Conservation (phyloP, 2,113 vertebrate genomes). For the Hiodon alosoides region DNA sequence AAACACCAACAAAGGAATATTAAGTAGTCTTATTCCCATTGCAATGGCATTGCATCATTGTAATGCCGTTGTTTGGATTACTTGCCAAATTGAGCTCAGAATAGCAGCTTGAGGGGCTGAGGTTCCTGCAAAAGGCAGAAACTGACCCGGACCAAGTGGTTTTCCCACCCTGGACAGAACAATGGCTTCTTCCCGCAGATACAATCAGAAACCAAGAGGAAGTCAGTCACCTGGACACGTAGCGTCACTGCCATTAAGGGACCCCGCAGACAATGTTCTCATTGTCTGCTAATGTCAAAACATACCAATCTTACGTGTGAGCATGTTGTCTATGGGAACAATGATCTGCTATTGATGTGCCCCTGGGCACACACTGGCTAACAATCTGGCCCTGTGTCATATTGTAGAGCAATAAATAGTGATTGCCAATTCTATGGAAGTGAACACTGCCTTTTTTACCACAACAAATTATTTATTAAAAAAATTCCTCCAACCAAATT, state of each 20-base stretch:
- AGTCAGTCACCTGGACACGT: conserved; percentile 46
- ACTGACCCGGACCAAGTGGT: conserved; percentile 32
- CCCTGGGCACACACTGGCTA: too few relatives aligned
- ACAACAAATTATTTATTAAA: neutral
- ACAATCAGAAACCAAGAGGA: conserved; percentile 42
- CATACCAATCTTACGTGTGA: conserved; percentile 33
- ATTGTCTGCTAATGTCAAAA: conserved; percentile 36
- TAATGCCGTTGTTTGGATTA: conserved; percentile 57
- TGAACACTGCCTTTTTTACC: neutral
- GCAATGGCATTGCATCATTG: conserved; percentile 33
- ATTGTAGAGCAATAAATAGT: neutral
- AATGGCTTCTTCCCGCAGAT: conserved; percentile 40
- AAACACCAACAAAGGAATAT: too few relatives aligned
- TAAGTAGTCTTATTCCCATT: too few relatives aligned
- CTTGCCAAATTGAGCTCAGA: conserved; percentile 37
- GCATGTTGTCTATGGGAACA: conserved; percentile 3
- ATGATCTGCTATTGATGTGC: neutral
- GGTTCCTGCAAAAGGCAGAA: conserved; percentile 54
- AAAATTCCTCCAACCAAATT: neutral
- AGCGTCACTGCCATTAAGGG: conserved; percentile 34
- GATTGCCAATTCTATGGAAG: neutral
- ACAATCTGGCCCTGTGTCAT: neutral
- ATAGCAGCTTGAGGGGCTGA: conserved; percentile 36
- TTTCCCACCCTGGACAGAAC: conserved; percentile 33
- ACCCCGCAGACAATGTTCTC: conserved; percentile 35